Conservation (phyloP, 2,113 vertebrate genomes). For the Oncorhynchus clarkii region DNA sequence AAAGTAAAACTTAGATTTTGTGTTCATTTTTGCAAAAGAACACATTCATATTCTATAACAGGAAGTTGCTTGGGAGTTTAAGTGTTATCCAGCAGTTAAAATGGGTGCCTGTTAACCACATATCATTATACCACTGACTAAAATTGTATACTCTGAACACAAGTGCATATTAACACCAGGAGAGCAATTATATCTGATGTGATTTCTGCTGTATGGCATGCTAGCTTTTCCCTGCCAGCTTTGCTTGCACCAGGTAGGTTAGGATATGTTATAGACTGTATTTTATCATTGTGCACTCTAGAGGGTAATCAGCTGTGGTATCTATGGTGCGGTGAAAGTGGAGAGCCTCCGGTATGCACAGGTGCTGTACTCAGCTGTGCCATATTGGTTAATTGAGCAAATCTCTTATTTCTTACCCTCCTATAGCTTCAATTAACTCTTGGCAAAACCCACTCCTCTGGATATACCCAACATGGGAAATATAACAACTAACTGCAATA, state of each 20-base stretch:
- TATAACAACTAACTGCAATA: slow-evolving; percentile 31
- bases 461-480: slow-evolving; percentile 51
- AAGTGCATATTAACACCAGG: slow-evolving; percentile 56
- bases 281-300: slow-evolving; percentile 45
- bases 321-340: slow-evolving; percentile 36
- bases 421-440: slow-evolving; percentile 69
- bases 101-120: slow-evolving; percentile 46
- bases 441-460: slow-evolving; percentile 46
- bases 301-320: slow-evolving; percentile 73
- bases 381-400: slow-evolving; percentile 76
- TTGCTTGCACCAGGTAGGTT: slow-evolving; percentile 61
- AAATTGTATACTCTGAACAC: slow-evolving; percentile 66
- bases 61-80: slow-evolving; percentile 29
- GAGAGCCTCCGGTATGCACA: slow-evolving; percentile 61
- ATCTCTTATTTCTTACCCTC: slow-evolving; percentile 73
- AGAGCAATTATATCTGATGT: slow-evolving; percentile 66
- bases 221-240: slow-evolving; percentile 14
- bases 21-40: neutral
- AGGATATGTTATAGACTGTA: slow-evolving; percentile 18
- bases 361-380: slow-evolving; percentile 75
- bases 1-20: neutral
- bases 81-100: slow-evolving; percentile 57
- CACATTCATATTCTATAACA: neutral
- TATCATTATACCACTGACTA: slow-evolving; percentile 52
- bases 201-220: slow-evolving; percentile 14